Evolutionary conservation across 2,888 invertebrate genomes (phyloP).

Genomic region (Lamellibrachia columna): DNA sequence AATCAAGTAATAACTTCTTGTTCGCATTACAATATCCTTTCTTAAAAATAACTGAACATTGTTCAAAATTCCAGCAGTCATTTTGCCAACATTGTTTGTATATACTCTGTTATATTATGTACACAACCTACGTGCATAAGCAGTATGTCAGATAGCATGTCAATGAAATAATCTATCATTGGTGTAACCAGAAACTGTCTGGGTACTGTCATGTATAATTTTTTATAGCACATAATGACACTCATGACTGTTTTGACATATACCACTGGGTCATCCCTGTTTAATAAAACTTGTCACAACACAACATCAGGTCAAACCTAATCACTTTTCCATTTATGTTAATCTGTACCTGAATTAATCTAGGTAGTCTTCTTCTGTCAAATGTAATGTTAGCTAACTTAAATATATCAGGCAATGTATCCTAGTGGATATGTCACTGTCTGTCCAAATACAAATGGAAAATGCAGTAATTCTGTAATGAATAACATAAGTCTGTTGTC

Average conservation of each 20-base stretch:
- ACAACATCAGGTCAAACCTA: background rate
- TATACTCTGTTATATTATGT: background rate
- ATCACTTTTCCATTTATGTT: background rate
- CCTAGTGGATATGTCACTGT: no score
- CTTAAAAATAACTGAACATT: background rate
- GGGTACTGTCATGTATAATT: no score
- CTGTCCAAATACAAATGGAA: no score
- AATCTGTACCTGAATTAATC: background rate
- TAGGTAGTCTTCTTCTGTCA: no score
- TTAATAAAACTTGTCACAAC: background rate
- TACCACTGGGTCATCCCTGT: background rate
- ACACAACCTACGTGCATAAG: background rate
- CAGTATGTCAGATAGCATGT: background rate
- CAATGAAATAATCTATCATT: background rate
- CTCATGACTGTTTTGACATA: background rate
- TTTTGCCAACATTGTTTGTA: background rate
- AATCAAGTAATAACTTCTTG: background rate
- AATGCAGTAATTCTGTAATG: no score
- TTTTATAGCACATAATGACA: no score
- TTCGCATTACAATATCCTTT: background rate
- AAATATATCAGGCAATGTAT: no score
- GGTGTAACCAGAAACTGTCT: background rate
- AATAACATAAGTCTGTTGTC: background rate
- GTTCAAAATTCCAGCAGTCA: background rate
- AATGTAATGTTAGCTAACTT: no score